A percentile compares a stretch with the other conserved stretches of the same genome.
Evolutionary conservation across 2,888 invertebrate genomes (phyloP).

Genomic region (Formica aserva): DNA sequence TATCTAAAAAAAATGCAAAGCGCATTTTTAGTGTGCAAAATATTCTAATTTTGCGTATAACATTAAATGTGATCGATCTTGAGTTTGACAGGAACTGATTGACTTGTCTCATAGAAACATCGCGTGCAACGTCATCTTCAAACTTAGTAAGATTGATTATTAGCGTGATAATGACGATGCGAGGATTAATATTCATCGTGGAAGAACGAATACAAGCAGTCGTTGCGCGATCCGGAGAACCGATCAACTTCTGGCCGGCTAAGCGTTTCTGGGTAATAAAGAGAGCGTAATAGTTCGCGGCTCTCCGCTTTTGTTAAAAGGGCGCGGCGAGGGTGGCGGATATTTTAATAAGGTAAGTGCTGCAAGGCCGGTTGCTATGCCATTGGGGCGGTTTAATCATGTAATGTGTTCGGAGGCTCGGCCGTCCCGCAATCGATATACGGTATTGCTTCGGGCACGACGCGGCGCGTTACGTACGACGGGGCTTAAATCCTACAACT

Average conservation of each 20-base stretch:
- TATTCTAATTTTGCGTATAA: background rate
- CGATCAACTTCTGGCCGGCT: conserved; percentile 41
- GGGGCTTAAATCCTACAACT: conserved; percentile 80
- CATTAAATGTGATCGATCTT: background rate
- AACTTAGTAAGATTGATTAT: background rate
- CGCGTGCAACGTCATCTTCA: background rate
- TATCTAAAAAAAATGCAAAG: background rate
- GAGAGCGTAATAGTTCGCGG: conserved; percentile 62
- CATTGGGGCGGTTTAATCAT: conserved; percentile 85
- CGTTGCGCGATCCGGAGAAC: conserved; percentile 29
- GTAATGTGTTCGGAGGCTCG: conserved; percentile 85
- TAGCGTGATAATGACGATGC: background rate
- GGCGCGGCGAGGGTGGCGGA: conserved; percentile 79
- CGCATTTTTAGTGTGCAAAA: background rate
- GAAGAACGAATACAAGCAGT: background rate
- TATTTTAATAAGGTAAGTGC: conserved; percentile 86
- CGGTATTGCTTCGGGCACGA: conserved; percentile 83
- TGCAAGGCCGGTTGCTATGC: conserved; percentile 82
- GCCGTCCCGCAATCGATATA: conserved; percentile 84
- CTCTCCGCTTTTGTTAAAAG: conserved; percentile 72
- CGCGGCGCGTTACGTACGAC: conserved; percentile 73
- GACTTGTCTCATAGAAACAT: background rate
- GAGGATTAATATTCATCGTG: background rate
- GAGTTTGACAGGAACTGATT: background rate
- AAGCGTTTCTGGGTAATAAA: conserved; percentile 62